Conservation (phyloP, 2,113 vertebrate genomes). For the Lates calcarifer region DNA sequence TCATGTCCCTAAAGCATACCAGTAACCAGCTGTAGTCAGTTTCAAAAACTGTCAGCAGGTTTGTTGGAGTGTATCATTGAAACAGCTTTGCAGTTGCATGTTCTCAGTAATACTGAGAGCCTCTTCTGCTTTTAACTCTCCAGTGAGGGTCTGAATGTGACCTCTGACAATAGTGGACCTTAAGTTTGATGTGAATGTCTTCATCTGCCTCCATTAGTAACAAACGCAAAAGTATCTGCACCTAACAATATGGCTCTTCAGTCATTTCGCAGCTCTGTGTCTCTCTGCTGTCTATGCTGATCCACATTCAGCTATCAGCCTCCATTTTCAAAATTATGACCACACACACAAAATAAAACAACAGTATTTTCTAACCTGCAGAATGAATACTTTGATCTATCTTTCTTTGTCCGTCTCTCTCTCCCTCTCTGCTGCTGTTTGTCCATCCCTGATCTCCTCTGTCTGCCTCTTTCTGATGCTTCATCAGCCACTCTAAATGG, state of each 20-base stretch:
- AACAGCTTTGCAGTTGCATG: neutral
- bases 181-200: conserved; percentile 11
- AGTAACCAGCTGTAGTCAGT: no score
- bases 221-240: neutral
- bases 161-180: neutral
- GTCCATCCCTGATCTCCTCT: conserved; percentile 17
- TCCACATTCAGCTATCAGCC: neutral
- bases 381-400: conserved; percentile 24
- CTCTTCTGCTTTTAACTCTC: conserved; percentile 6
- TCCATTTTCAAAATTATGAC: conserved; percentile 28
- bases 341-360: neutral
- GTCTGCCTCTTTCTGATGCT: conserved; percentile 21
- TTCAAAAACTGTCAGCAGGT: no score
- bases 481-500: conserved; percentile 28
- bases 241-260: neutral
- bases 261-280: neutral
- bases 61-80: no score
- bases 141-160: neutral
- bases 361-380: neutral
- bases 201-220: conserved; percentile 18
- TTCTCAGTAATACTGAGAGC: conserved; percentile 12
- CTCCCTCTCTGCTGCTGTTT: conserved; percentile 9
- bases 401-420: conserved; percentile 6
- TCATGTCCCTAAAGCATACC: no score
- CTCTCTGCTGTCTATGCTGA: conserved; percentile 1